Evolutionary conservation across 1,140 invertebrate genomes (phyloP).

Genomic region (Drosophila fuyamai): DNA sequence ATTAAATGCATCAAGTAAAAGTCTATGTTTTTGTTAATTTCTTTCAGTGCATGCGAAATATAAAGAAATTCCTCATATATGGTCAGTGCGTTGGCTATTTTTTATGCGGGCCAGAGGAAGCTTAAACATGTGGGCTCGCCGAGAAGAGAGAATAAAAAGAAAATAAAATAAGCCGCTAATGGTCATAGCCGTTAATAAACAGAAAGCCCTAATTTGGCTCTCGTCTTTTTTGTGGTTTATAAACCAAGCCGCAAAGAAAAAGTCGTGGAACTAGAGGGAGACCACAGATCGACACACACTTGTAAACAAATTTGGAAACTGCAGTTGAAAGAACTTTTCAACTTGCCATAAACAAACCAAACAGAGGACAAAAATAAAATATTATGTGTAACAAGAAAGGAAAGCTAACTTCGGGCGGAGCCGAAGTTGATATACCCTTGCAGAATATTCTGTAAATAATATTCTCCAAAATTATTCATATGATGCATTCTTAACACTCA

Average conservation of each 20-base stretch:
- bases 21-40: neutral
- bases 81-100: constrained; percentile 54
- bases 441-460: too few relatives aligned
- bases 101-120: constrained; percentile 67
- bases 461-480: too few relatives aligned
- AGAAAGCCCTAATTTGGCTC: constrained; percentile 77
- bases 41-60: constrained; percentile 23
- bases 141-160: constrained; percentile 23
- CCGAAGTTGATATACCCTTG: too few relatives aligned
- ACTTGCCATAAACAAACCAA: constrained; percentile 26
- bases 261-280: constrained; percentile 24
- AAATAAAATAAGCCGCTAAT: constrained; percentile 74
- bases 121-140: constrained; percentile 61
- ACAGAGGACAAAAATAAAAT: constrained; percentile 29
- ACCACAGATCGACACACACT: constrained; percentile 30
- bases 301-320: constrained; percentile 45
- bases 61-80: constrained; percentile 78
- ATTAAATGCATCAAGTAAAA: too few relatives aligned
- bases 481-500: too few relatives aligned
- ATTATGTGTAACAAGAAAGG: too few relatives aligned
- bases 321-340: constrained; percentile 51
- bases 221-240: constrained; percentile 54
- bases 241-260: constrained; percentile 34
- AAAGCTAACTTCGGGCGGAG: too few relatives aligned
- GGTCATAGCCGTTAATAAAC: constrained; percentile 79